Evolutionary conservation across 2,113 vertebrate genomes (phyloP), one percentile per base, ranked within the genome.

Genomic region (Nicator chloris): DNA sequence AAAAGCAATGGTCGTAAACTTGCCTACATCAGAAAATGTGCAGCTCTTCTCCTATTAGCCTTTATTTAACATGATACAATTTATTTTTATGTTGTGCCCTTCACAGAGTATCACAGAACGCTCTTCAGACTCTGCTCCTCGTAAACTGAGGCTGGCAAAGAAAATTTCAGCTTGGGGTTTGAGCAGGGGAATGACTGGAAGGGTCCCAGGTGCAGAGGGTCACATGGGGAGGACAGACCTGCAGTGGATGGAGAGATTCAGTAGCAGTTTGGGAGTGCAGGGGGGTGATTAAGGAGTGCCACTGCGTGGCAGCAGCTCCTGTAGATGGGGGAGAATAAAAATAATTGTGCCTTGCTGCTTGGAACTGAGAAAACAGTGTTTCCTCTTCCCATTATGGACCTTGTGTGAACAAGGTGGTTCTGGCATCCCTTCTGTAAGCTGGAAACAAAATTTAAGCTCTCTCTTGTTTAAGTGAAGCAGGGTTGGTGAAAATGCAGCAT

Each of bases 61-160:
- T 94, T 86, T 95, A 68, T 70, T 90, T 97, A 93, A 96, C 84
- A 61, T 2, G 24, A 73, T 57, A 37, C 76, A 57, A 61, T 95
- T 95, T 95, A 92, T 93, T 97, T 96, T 96, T 96, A 95, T 95
- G 70, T 56, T 64, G 69, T 76, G 96, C 93, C 96, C 96, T 97
- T 96, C 93, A 88, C 84, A 93, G 91, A 57, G 65, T 83, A 89
- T 89, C 84, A 42, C 73, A 39, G 92, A 93, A 68, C 39, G 65
- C 64, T 61, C 49, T 69, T 42, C 80, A 69, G 94, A 60, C 1
- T 0, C 20, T 45, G 47, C 31, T 90, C 26, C 33, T 93, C 79
- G 3, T 95, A 88, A 96, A 91, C 37, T 13, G 22, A 35, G 82
- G 37, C 53, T 64, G 56, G 57, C 49, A 70, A 71, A 68, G 82